phyloP scores from a whole-genome alignment of 2,888 invertebrate species.

The Rotaria macrura region DNA sequence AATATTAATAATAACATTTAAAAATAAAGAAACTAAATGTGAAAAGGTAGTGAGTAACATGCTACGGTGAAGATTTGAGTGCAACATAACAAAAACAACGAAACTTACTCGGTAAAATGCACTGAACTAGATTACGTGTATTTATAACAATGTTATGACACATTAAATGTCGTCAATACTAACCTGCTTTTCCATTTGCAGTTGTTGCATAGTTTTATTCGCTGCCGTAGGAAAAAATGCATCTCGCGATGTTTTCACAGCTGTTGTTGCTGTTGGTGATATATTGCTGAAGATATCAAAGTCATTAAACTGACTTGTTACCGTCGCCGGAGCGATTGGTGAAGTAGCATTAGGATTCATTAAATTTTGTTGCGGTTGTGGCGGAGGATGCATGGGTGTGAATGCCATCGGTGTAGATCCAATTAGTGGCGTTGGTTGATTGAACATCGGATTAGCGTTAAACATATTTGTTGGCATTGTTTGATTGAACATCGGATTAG shows the following conservation, averaged over 20 bases:
- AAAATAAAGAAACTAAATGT: neutral
- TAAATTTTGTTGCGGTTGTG: neutral
- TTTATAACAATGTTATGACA: neutral
- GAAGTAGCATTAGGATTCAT: neutral
- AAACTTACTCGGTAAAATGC: neutral
- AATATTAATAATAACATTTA: neutral
- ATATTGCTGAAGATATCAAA: neutral
- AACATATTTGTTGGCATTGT: neutral
- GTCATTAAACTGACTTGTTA: neutral
- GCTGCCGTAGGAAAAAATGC: neutral
- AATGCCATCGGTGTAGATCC: neutral
- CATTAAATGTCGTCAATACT: neutral
- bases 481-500: neutral
- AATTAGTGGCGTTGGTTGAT: neutral
- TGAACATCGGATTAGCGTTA: neutral
- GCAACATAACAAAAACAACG: no score
- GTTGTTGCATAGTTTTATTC: neutral
- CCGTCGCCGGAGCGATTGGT: neutral
- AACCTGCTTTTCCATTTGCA: constrained; percentile 4
- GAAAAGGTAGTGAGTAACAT: neutral
- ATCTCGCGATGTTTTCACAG: neutral
- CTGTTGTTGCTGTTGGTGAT: neutral
- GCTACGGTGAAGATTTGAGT: neutral
- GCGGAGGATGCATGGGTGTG: no score
- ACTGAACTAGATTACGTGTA: neutral